phyloP scores from a whole-genome alignment of 2,113 vertebrate genomes.

The Prionailurus viverrinus region DNA sequence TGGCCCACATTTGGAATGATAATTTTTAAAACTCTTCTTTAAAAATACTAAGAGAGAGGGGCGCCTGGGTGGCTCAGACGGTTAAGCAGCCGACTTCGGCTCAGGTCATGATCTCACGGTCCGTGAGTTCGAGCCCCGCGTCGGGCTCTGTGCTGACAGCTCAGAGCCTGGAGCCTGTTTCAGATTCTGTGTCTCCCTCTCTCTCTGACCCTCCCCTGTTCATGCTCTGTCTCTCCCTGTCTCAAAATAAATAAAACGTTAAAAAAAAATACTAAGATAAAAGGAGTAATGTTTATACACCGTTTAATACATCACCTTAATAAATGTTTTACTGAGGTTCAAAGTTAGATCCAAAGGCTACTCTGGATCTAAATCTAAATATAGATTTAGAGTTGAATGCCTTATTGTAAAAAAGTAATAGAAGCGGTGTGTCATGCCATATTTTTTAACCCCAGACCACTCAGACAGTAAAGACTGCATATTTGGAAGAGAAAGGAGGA shows the following conservation, averaged over 20 bases:
- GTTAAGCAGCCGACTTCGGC: too few relatives aligned
- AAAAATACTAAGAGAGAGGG: background rate
- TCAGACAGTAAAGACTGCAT: background rate
- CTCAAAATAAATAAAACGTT: too few relatives aligned
- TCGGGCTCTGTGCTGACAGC: too few relatives aligned
- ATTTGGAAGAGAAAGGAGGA: background rate
- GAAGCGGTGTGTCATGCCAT: background rate
- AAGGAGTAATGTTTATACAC: background rate
- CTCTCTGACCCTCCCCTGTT: too few relatives aligned
- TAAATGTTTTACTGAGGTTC: background rate
- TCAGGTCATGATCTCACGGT: too few relatives aligned
- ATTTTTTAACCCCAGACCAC: background rate
- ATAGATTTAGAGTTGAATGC: background rate
- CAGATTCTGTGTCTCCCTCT: too few relatives aligned
- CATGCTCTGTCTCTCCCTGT: too few relatives aligned
- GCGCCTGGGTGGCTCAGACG: too few relatives aligned
- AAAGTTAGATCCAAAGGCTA: background rate
- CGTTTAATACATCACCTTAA: background rate
- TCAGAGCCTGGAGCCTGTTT: too few relatives aligned
- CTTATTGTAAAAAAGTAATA: background rate
- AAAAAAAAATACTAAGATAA: background rate
- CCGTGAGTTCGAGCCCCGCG: too few relatives aligned
- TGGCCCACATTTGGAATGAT: background rate
- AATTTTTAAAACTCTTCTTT: constrained; percentile 1
- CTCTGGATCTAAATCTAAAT: too few relatives aligned